phyloP scores from a whole-genome alignment of 2,797 vertebrate genomes.

The Leuciscus waleckii region DNA sequence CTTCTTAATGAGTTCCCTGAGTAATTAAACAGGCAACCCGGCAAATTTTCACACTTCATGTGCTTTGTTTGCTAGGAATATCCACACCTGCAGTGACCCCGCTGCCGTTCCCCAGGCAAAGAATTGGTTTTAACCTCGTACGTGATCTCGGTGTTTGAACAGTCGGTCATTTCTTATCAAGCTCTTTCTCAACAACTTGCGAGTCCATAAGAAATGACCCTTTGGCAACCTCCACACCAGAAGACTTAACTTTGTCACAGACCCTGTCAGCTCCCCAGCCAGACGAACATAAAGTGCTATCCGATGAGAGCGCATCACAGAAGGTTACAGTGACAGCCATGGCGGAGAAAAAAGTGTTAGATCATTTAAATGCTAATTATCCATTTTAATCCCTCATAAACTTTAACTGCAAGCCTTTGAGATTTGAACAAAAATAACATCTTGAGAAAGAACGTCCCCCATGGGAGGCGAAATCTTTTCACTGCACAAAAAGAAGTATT shows the following conservation, averaged over 20 bases:
- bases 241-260: slow-evolving; percentile 50
- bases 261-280: slow-evolving; percentile 38
- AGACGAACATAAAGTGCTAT: slow-evolving; percentile 39
- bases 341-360: slow-evolving; percentile 60
- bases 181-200: slow-evolving; percentile 46
- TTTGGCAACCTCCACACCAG: slow-evolving; percentile 29
- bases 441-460: slow-evolving; percentile 57
- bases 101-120: slow-evolving; percentile 34
- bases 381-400: slow-evolving; percentile 86
- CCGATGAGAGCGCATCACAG: slow-evolving; percentile 50
- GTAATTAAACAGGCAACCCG: slow-evolving; percentile 44
- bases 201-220: slow-evolving; percentile 50
- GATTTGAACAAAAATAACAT: slow-evolving; percentile 65
- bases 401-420: slow-evolving; percentile 76
- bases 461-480: slow-evolving; percentile 49
- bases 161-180: slow-evolving; percentile 47
- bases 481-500: slow-evolving; percentile 39
- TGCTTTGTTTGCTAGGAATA: slow-evolving; percentile 43
- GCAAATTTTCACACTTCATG: slow-evolving; percentile 20
- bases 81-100: slow-evolving; percentile 47
- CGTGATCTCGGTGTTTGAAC: slow-evolving; percentile 55
- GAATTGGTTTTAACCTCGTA: slow-evolving; percentile 51
- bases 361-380: slow-evolving; percentile 84
- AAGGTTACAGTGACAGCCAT: slow-evolving; percentile 59
- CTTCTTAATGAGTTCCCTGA: slow-evolving; percentile 47